Evolutionary conservation across 2,113 vertebrate genomes (phyloP), one percentile per base, ranked within the genome.

Genomic region (Grammomys dolichurus): DNA sequence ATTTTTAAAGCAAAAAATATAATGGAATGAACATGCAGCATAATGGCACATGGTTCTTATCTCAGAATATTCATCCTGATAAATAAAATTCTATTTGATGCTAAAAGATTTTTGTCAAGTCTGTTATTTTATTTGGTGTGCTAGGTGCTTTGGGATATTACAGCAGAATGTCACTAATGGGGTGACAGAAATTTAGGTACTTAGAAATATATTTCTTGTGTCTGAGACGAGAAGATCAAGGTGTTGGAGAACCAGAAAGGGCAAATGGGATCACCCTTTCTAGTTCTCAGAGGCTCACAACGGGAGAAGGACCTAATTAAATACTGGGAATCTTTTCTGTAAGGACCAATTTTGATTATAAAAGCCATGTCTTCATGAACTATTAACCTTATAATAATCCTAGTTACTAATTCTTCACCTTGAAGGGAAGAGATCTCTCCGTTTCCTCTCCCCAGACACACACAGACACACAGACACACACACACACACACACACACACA

Each of bases 11-110:
- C 7, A 90, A 86, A 91, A 90, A 94, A 33, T 51, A 73, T 84
- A 95, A 72, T n/a, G 76, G 78, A 36, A 7, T 92, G 65, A 94
- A 70, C 43, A 60, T 56, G 63, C 16, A 17, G 84, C 76, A 93
- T 70, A 85, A 95, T n/a, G 73, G 10, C 31, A 87, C 36, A 65
- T 43, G 11, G 43, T 58, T 96, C 46, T 87, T 82, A 69, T 92
- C 94, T 88, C 33, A 95, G 26, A 90, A 20, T 88, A 33, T 86
- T 94, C 82, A 85, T 31, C 20, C 54, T 93, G 13, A 75, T 54
- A 90, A 96, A 94, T 43, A 94, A 81, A 96, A 89, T 60, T 7
- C 31, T 58, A 69, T 58, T 89, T 77, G 51, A 94, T 96, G 95
- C 77, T 54, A 63, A 90, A 94, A 94, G 16, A 75, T 81, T 87